Conservation (phyloP, 2,113 vertebrate genomes). For the Lipophrys pholis region DNA sequence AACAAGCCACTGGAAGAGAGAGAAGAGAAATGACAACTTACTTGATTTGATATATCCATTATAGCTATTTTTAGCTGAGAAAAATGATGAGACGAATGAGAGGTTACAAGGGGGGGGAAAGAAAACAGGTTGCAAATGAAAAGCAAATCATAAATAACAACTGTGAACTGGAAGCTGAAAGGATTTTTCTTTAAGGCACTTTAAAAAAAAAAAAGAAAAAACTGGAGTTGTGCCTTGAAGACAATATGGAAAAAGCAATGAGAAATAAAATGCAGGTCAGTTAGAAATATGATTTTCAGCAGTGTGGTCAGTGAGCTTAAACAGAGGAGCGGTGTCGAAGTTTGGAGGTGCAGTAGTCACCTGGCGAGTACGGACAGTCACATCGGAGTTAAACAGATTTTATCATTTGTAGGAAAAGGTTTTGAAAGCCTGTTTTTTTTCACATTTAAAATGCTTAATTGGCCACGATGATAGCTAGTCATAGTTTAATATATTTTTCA, state of each 20-base stretch:
- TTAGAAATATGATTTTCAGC: constrained; percentile 28
- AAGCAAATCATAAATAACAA: constrained; percentile 70
- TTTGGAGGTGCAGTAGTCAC: background rate
- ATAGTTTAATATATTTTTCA: no score
- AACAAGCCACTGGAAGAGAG: constrained; percentile 44
- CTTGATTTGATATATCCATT: constrained; percentile 89
- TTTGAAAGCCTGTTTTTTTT: no score
- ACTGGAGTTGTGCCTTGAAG: constrained; percentile 32
- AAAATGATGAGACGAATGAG: constrained; percentile 79
- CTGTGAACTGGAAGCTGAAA: constrained; percentile 32
- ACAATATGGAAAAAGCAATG: constrained; percentile 55
- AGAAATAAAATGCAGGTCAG: constrained; percentile 46
- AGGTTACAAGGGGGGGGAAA: constrained; percentile 63
- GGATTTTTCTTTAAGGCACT: constrained; percentile 55
- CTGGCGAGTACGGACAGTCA: background rate
- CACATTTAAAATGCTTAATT: no score
- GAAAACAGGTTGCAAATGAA: constrained; percentile 56
- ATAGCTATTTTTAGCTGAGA: constrained; percentile 88
- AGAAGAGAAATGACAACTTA: constrained; percentile 77
- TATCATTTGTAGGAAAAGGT: no score
- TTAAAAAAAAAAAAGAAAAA: constrained; percentile 11
- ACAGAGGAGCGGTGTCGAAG: background rate
- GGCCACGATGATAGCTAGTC: no score
- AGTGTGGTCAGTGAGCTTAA: constrained; percentile 31
- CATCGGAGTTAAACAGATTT: background rate